Base-by-base conservation (phyloP, 2,797 vertebrate species). In the Fringilla coelebs region DNA sequence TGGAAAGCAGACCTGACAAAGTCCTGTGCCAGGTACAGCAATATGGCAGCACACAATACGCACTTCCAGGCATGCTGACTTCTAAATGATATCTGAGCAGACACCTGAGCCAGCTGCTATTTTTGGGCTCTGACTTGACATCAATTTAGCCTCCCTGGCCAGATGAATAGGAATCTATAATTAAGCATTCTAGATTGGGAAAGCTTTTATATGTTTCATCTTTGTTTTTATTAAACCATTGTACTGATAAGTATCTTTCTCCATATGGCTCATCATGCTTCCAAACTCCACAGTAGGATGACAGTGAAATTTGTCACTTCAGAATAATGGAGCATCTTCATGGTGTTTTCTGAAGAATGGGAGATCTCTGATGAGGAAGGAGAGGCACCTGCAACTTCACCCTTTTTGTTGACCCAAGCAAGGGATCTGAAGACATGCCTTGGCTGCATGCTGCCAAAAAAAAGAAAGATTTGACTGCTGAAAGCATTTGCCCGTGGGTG, bases 51-150 rank as follows among this genome's bases (percentile, higher is more conserved):
- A 71, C 16, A 79, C 22, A 65, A n/a, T 63, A 73, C 57, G 45
- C 41, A 38, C 52, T 90, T 88, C 60, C 60, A 87, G 79, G 34
- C 60, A 48, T 80, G 48, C 77, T 91, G 80, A 68, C 49, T 94
- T 93, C 38, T 77, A 88, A 94, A 86, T 79, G 6, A 36, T 76
- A 88, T 57, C 85, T 73, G 78, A 81, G 60, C 49, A 86, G 74
- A 87, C 63, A 89, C 51, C 77, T 94, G 77, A 94, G 66, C 74
- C 63, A 90, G 68, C 48, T 89, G 75, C 75, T 91, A 13, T 74
- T 65, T 91, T 61, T 70, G 26, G 45, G 25, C 31, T 82, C 22
- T 89, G 71, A 31, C 32, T 52, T 73, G 54, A 58, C n/a, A 86
- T 65, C 36, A 89, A 17, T 65, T 79, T 61, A 65, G 60, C 70